Conservation (phyloP, 1,140 invertebrate genomes). For the Schlechtendalia chinensis region DNA sequence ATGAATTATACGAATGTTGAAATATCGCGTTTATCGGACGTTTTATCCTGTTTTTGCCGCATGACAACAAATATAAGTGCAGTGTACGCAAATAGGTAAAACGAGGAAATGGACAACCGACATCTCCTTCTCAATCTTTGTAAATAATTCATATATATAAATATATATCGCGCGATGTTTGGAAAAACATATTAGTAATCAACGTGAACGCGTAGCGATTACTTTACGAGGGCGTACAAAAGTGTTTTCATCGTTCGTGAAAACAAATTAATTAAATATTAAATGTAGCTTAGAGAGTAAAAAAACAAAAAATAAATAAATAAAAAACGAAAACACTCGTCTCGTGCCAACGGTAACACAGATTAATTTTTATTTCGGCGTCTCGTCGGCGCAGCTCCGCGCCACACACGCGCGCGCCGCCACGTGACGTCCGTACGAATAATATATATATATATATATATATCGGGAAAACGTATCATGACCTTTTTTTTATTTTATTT, state of each 20-base stretch:
- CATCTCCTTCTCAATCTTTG: no score
- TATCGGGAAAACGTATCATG: no score
- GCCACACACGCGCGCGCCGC: not conserved
- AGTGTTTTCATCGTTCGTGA: conserved; percentile 9
- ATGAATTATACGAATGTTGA: not conserved
- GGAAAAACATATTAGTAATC: not conserved
- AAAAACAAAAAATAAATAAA: conserved; percentile 10
- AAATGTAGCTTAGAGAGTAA: conserved; percentile 4
- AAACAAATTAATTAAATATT: conserved; percentile 29
- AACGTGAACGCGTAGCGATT: not conserved
- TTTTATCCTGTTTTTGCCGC: not conserved
- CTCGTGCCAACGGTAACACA: conserved; percentile 31
- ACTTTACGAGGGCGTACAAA: not conserved
- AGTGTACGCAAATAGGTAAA: no score
- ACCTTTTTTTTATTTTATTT: no score
- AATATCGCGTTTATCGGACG: not conserved
- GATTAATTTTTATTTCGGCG: conserved; percentile 30
- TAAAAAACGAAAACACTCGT: conserved; percentile 12
- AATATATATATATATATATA: no score
- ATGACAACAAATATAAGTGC: no score
- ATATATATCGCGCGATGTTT: no score
- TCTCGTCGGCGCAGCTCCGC: not conserved
- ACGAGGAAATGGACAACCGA: no score
- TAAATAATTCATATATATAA: no score
- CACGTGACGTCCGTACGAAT: no score